Evolutionary conservation across 2,113 vertebrate genomes (phyloP).

Genomic region (Fulica atra): DNA sequence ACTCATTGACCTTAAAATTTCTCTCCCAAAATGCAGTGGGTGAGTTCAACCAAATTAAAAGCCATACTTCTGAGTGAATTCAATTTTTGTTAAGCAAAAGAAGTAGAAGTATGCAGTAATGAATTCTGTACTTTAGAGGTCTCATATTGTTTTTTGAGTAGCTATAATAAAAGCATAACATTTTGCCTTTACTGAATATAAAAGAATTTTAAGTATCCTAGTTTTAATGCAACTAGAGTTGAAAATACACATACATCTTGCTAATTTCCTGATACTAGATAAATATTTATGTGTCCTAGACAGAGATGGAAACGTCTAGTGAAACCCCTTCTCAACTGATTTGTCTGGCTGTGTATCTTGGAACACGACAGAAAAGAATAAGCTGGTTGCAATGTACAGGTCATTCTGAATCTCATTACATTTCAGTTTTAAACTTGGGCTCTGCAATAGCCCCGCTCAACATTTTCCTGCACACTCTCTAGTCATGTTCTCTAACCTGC

Average conservation of each 20-base stretch:
- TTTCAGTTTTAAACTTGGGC: not conserved
- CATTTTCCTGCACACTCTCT: not conserved
- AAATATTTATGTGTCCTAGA: not conserved
- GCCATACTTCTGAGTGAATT: not conserved
- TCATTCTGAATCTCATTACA: not conserved
- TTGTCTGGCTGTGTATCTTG: not conserved
- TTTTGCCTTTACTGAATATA: not conserved
- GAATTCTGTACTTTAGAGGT: not conserved
- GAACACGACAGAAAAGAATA: not conserved
- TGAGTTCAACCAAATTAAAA: not conserved
- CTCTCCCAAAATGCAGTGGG: not conserved
- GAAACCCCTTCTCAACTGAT: not conserved
- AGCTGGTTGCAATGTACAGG: not conserved
- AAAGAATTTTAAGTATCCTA: not conserved
- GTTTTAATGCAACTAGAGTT: not conserved
- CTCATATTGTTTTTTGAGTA: not conserved
- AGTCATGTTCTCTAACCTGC: not conserved
- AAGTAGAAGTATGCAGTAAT: not conserved
- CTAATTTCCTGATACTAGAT: not conserved
- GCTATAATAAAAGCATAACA: not conserved
- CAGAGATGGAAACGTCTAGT: not conserved
- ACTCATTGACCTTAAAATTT: not conserved
- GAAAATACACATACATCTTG: not conserved
- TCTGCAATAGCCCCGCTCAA: not conserved
- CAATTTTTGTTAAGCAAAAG: not conserved